Conservation (phyloP, 2,797 vertebrate genomes). For the Neosilurus mollespiculum region DNA sequence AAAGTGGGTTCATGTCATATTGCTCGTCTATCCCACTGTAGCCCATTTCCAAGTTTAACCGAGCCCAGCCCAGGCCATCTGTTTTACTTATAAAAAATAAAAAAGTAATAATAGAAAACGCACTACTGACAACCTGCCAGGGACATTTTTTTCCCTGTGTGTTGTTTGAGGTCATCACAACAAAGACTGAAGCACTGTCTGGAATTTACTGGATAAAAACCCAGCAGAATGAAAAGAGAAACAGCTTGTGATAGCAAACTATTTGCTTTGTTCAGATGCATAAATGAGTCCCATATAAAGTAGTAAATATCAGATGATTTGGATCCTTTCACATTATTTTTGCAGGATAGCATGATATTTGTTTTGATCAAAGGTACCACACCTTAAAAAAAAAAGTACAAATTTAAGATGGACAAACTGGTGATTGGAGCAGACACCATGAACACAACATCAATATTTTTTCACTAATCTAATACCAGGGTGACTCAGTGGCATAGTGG, state of each 20-base stretch:
- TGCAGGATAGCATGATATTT: not conserved
- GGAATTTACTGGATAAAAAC: not conserved
- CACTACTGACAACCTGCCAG: not conserved
- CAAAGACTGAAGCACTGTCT: not conserved
- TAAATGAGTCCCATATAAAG: not conserved
- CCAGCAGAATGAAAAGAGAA: not conserved
- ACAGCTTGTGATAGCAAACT: not conserved
- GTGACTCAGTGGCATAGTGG: no score
- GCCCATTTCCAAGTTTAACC: constrained; percentile 19
- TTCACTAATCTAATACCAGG: not conserved
- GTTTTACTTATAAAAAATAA: not conserved
- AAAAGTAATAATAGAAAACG: constrained; percentile 18
- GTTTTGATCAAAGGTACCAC: not conserved
- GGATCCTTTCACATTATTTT: not conserved
- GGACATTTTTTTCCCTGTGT: not conserved
- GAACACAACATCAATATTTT: not conserved
- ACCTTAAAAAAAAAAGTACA: not conserved
- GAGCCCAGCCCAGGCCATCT: not conserved
- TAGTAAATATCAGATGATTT: not conserved
- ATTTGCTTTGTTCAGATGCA: not conserved
- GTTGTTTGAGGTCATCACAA: not conserved
- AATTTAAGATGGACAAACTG: no score
- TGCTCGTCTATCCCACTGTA: constrained; percentile 1
- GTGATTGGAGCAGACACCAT: not conserved
- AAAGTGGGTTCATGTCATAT: not conserved